Conservation (phyloP, 2,888 invertebrate species). For the Cheilosia vulpina region DNA sequence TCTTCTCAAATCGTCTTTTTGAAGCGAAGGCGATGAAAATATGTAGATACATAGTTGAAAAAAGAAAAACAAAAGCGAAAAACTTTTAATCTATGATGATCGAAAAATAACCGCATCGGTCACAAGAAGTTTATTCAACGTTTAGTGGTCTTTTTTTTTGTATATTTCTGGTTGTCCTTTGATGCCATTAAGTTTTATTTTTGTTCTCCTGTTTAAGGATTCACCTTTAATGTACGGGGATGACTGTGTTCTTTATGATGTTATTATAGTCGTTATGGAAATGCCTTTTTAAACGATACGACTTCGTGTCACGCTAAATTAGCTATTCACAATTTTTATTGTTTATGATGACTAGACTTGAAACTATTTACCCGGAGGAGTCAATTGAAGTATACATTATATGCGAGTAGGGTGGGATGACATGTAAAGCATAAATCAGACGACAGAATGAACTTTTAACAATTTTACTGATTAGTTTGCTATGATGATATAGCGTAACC, state of each 20-base stretch:
- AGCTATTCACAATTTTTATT: constrained; percentile 37
- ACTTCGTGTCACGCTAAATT: constrained; percentile 45
- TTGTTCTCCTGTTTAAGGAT: background rate
- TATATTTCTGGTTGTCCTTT: too few relatives aligned
- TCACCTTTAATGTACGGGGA: background rate
- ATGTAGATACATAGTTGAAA: too few relatives aligned
- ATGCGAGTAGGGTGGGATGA: background rate
- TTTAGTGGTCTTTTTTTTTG: too few relatives aligned
- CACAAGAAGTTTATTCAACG: too few relatives aligned
- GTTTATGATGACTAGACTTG: constrained; percentile 1
- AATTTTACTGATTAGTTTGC: constrained; percentile 47
- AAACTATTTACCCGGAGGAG: background rate
- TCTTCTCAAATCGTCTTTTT: too few relatives aligned
- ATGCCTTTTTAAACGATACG: constrained; percentile 31
- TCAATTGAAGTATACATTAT: background rate
- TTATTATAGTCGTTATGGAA: constrained; percentile 35
- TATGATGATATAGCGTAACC: constrained; percentile 21
- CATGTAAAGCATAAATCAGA: background rate
- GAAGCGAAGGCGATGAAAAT: too few relatives aligned
- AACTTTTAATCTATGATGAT: too few relatives aligned
- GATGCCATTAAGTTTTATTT: background rate
- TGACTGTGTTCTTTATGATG: constrained; percentile 18
- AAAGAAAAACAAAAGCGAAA: too few relatives aligned
- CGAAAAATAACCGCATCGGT: too few relatives aligned
- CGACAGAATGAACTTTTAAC: constrained; percentile 9